Base-by-base conservation (phyloP, 2,888 invertebrate genomes). In the Drosophila paracracens region DNA sequence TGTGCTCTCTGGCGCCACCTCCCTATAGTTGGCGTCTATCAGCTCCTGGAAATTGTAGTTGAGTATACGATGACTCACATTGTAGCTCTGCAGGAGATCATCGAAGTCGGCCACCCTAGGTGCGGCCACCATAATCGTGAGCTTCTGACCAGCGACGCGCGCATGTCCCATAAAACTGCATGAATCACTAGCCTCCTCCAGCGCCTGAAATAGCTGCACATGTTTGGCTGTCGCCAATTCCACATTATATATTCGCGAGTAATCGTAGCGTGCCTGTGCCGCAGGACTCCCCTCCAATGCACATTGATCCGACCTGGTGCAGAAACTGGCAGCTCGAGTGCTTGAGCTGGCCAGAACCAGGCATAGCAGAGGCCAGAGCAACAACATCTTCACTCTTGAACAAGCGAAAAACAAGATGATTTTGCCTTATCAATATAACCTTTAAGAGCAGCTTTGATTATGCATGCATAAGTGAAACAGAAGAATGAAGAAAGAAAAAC, bases 101-200 rank as follows among this genome's bases (percentile, higher is more conserved):
- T 84, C 84, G 51, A 92, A 84, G 33, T 92, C 92, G 0, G 92
- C 91, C 29, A 92, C 88, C 70, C 92, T 93, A 51, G 91, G 90
- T 1, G 91, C 91, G 11, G 92, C 88, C 21, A 92, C 92, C 88
- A 93, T 86, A 16, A 93, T 85, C 0, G 91, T 90, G 4, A 93
- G 64, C 21, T 91, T 89, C 58, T 93, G 92, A 0, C 87, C 88
- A 0, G 85, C 68, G 27, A 77, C 65, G 2, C 90, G 81, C 10
- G 92, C 92, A 74, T 92, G 91, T 4, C 92, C 93, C 67, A 89
- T 91, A 52, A 93, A 93, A 18, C 79, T 79, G 61, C 86, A 91
- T 31, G 92, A 92, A 61, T 93, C 93, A 29, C 89, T 91, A 6
- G 89, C 83, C 38, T 78, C 81, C 43, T 93, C 92, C 4, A 93